Evolutionary conservation across 2,113 vertebrate genomes (phyloP).

Genomic region (Zosterops japonicus): DNA sequence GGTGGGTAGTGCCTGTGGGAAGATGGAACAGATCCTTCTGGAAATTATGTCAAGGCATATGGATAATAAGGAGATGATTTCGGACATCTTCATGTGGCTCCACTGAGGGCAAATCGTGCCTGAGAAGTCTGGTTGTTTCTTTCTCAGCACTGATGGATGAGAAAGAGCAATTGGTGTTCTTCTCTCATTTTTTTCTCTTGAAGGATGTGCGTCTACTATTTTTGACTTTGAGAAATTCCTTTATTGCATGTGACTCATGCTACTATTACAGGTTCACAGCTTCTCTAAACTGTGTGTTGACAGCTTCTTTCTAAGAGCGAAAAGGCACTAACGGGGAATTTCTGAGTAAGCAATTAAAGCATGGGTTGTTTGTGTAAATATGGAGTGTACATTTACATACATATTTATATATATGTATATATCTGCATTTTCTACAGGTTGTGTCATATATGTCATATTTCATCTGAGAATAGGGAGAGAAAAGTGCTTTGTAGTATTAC

Average conservation of each 20-base stretch:
- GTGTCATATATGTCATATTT: background rate
- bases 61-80: background rate
- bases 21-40: background rate
- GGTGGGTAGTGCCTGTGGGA: rapidly evolving
- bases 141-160: background rate
- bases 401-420: background rate
- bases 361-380: background rate
- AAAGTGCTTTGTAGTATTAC: background rate
- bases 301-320: background rate
- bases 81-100: background rate
- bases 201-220: background rate
- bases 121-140: background rate
- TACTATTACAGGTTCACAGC: background rate
- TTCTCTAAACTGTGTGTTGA: background rate
- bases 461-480: background rate
- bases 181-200: background rate
- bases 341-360: background rate
- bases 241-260: background rate
- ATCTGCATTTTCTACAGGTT: background rate
- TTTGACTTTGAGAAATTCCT: conserved; percentile 24
- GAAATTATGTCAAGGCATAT: background rate
- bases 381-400: background rate
- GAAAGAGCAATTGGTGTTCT: background rate
- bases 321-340: background rate
- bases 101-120: rapidly evolving